These are phyloP conservation scores for Gobio occitaniae DNA, from an alignment of 2,797 vertebrate species.

Conservation along the genomic window DNA sequence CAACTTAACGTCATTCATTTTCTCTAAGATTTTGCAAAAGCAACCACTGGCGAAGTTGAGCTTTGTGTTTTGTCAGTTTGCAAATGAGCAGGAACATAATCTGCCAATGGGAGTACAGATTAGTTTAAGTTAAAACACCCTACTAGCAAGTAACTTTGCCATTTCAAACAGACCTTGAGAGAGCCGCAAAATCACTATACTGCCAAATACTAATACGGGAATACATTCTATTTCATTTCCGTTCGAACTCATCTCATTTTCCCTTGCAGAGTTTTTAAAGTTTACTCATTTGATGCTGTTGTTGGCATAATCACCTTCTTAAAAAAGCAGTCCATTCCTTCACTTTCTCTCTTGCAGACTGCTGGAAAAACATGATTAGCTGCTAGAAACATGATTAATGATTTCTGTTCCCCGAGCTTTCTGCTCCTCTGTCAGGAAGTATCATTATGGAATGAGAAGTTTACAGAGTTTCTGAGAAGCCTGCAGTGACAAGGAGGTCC, in stretches of 20 bases:
- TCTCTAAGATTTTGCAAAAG: neutral
- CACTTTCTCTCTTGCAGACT: neutral
- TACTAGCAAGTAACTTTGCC: neutral
- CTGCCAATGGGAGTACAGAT: neutral
- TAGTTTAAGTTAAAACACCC: neutral
- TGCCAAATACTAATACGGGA: neutral
- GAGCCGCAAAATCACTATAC: neutral
- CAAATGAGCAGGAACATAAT: neutral
- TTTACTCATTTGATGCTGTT: neutral
- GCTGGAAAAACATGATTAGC: conserved; percentile 38
- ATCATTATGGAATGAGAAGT: conserved; percentile 22
- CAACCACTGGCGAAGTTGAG: neutral
- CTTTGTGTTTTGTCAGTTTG: neutral
- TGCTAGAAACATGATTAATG: conserved; percentile 36
- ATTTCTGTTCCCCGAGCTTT: conserved; percentile 6
- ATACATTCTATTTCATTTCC: neutral
- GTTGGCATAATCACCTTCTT: conserved; percentile 24
- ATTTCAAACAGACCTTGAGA: neutral
- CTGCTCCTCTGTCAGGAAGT: conserved; percentile 26
- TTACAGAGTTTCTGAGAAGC: conserved; percentile 2
- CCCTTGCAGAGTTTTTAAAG: conserved; percentile 13
- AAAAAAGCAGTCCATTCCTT: neutral
- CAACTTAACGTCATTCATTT: neutral
- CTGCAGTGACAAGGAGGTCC: neutral
- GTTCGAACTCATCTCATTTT: conserved; percentile 5